These are phyloP conservation scores for Drosophila eugracilis DNA, from an alignment of 1,140 invertebrate species.

Conservation along the genomic window DNA sequence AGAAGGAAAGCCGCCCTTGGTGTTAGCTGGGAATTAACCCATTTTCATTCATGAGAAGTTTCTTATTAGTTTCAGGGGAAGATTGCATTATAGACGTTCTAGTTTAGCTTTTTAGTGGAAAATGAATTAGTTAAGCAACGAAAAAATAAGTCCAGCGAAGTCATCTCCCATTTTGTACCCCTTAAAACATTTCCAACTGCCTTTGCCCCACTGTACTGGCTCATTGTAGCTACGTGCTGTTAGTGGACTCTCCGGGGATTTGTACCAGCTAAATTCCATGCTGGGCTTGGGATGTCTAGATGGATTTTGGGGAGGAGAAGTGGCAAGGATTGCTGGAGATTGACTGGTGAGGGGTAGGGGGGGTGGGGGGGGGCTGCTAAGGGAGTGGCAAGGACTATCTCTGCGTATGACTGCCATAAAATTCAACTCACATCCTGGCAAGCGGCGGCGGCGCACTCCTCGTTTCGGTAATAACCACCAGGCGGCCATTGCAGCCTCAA, in stretches of 20 bases:
- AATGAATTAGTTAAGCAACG: not conserved
- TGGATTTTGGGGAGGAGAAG: constrained; percentile 10
- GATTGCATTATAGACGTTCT: too few species aligned
- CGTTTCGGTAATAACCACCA: constrained; percentile 68
- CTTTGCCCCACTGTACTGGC: constrained; percentile 17
- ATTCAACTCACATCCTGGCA: constrained; percentile 76
- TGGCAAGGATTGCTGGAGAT: not conserved
- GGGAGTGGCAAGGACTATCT: constrained; percentile 48
- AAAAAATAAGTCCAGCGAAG: too few species aligned
- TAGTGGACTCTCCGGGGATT: constrained; percentile 68
- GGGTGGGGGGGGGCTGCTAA: not conserved
- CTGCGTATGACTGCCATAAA: constrained; percentile 78
- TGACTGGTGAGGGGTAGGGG: too few species aligned
- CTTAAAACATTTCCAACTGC: not conserved
- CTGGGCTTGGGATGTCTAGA: constrained; percentile 27
- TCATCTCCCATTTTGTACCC: too few species aligned
- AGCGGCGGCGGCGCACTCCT: constrained; percentile 7
- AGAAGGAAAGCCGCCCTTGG: not conserved
- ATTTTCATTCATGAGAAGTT: not conserved
- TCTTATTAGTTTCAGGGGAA: too few species aligned
- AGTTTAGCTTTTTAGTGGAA: not conserved
- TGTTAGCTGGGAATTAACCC: not conserved
- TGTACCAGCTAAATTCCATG: constrained; percentile 70
- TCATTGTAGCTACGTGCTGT: constrained; percentile 67
- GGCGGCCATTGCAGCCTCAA: constrained; percentile 67